Conservation (phyloP, 1,140 invertebrate species). For the Solenopsis fugax region DNA sequence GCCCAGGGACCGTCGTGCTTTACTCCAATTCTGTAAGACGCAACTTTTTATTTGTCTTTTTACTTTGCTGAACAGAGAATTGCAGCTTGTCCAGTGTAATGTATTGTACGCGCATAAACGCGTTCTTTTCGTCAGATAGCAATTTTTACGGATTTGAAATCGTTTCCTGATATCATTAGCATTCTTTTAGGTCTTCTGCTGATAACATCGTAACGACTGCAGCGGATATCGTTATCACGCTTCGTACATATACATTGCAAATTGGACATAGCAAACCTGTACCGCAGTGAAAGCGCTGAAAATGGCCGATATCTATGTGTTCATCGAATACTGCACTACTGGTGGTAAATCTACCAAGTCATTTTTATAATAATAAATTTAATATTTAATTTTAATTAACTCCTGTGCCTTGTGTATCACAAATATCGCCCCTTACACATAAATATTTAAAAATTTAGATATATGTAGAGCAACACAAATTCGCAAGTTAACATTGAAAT, state of each 20-base stretch:
- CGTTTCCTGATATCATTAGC: conserved; percentile 36
- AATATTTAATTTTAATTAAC: conserved; percentile 1
- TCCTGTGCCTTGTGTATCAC: too few relatives aligned
- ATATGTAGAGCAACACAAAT: neutral
- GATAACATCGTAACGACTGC: conserved; percentile 29
- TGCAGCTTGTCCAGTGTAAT: neutral
- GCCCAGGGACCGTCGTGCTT: neutral
- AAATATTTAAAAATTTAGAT: neutral
- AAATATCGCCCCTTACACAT: neutral
- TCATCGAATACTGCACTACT: conserved; percentile 5
- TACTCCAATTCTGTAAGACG: neutral
- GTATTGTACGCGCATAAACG: neutral
- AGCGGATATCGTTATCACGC: conserved; percentile 37
- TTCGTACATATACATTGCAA: conserved; percentile 1
- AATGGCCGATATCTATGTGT: neutral
- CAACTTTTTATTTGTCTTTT: neutral
- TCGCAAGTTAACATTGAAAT: neutral
- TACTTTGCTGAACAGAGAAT: neutral
- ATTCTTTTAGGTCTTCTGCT: neutral
- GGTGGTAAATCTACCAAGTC: neutral
- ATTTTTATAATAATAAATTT: conserved; percentile 12
- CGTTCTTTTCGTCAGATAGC: neutral
- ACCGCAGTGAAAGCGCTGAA: conserved; percentile 56
- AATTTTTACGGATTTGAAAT: conserved; percentile 25
- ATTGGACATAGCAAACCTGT: conserved; percentile 39